Percentiles rank a stretch among this genome's conserved stretches.
These are phyloP conservation scores for Andrena fulva DNA, from an alignment of 2,888 invertebrate species.

Conservation along the genomic window DNA sequence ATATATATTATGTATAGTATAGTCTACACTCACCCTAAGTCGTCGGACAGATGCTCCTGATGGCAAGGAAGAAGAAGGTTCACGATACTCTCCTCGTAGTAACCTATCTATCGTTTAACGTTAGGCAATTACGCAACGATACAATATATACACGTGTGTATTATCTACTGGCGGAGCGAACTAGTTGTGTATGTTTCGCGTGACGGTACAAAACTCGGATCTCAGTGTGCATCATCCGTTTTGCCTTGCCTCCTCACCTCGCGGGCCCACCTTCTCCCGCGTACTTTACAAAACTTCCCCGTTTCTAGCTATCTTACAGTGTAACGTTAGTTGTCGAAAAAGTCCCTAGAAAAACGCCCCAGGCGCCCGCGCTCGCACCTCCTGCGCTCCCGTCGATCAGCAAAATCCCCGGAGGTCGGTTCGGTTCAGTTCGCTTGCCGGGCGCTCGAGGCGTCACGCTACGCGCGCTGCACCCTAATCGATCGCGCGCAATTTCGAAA, in stretches of 20 bases:
- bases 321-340: constrained; percentile 45
- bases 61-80: constrained; percentile 48
- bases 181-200: constrained; percentile 60
- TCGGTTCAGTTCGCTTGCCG: background rate
- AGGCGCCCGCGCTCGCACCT: background rate
- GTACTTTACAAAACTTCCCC: constrained; percentile 42
- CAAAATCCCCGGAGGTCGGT: background rate
- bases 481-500: constrained; percentile 7
- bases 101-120: constrained; percentile 64
- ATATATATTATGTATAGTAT: constrained; percentile 24
- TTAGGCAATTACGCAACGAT: constrained; percentile 79
- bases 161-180: constrained; percentile 67
- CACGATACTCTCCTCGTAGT: constrained; percentile 9
- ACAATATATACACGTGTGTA: constrained; percentile 66
- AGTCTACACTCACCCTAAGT: constrained; percentile 44
- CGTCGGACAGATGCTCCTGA: constrained; percentile 42
- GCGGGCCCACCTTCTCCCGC: background rate
- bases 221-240: constrained; percentile 65
- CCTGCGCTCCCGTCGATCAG: background rate
- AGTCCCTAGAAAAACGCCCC: constrained; percentile 48
- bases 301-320: constrained; percentile 32
- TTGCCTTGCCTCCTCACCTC: background rate
- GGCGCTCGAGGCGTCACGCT: background rate
- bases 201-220: constrained; percentile 74
- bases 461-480: constrained; percentile 5